Evolutionary conservation across 2,888 invertebrate genomes (phyloP).

Genomic region (Didymodactylos carnosus): DNA sequence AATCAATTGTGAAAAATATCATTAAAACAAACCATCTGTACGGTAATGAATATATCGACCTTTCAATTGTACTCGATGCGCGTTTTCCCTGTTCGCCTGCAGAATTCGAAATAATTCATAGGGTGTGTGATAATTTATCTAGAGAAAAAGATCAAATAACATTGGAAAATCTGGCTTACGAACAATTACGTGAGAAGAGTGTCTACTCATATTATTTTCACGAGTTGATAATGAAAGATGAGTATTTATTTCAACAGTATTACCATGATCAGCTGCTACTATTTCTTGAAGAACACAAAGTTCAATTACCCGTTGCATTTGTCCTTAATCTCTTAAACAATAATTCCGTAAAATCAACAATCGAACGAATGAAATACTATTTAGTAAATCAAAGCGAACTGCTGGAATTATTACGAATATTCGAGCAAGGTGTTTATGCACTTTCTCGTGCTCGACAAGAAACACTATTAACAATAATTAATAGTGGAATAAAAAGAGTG

Average conservation of each 20-base stretch:
- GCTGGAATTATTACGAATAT: background rate
- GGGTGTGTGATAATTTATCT: no score
- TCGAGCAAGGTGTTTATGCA: background rate
- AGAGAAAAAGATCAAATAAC: no score
- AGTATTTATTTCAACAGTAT: background rate
- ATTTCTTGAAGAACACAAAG: background rate
- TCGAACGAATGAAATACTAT: background rate
- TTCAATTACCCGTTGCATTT: background rate
- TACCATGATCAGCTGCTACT: background rate
- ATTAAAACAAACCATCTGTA: no score
- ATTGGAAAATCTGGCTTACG: background rate
- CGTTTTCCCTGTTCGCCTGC: no score
- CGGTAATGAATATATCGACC: no score
- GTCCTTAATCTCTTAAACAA: background rate
- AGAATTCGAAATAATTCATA: no score
- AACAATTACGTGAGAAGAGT: background rate
- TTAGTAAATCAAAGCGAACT: background rate
- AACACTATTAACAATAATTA: background rate
- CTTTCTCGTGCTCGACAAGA: background rate
- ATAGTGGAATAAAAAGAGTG: no score
- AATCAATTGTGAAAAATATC: no score
- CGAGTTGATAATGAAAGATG: background rate
- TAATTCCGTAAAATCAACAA: background rate
- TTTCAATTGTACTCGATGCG: no score
- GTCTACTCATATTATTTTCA: background rate